Evolutionary conservation across 1,140 invertebrate species (phyloP).

Genomic region (Steinernema khuongi): DNA sequence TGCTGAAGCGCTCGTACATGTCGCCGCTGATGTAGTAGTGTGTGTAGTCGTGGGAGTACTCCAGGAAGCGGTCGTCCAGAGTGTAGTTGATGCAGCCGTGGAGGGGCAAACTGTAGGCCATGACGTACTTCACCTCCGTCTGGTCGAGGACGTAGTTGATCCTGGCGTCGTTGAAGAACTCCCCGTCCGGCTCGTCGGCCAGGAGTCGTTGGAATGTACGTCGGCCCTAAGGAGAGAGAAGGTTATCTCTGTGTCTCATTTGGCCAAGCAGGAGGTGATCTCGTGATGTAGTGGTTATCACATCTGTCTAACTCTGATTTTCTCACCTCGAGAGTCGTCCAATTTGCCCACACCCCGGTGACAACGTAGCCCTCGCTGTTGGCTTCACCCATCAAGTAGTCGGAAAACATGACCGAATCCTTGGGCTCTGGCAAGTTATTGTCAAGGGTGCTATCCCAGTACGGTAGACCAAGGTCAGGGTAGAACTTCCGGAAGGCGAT

Average conservation of each 20-base stretch:
- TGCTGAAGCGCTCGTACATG: constrained; percentile 37
- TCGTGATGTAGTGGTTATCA: not conserved
- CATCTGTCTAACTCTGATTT: not conserved
- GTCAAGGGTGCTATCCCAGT: constrained; percentile 33
- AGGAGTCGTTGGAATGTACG: constrained; percentile 44
- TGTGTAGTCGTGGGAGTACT: constrained; percentile 29
- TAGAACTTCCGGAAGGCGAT: constrained; percentile 24
- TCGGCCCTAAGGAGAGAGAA: constrained; percentile 33
- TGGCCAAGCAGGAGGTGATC: not conserved
- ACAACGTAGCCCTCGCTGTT: constrained; percentile 11
- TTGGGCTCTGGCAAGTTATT: constrained; percentile 21
- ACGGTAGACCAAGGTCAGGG: constrained; percentile 27
- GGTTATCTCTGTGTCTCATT: not conserved
- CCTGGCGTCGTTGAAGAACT: constrained; percentile 47
- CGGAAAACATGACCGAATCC: constrained; percentile 51
- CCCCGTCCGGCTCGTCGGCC: constrained; percentile 43
- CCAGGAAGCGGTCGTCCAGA: constrained; percentile 45
- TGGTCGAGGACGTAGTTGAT: constrained; percentile 50
- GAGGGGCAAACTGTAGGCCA: constrained; percentile 37
- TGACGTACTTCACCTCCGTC: constrained; percentile 35
- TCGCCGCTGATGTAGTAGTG: constrained; percentile 39
- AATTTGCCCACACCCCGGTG: constrained; percentile 21
- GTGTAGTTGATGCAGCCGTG: constrained; percentile 44
- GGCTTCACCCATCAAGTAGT: constrained; percentile 40
- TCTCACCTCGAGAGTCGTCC: not conserved